Conservation (phyloP, 2,888 invertebrate genomes). For the Smittia aterrima region DNA sequence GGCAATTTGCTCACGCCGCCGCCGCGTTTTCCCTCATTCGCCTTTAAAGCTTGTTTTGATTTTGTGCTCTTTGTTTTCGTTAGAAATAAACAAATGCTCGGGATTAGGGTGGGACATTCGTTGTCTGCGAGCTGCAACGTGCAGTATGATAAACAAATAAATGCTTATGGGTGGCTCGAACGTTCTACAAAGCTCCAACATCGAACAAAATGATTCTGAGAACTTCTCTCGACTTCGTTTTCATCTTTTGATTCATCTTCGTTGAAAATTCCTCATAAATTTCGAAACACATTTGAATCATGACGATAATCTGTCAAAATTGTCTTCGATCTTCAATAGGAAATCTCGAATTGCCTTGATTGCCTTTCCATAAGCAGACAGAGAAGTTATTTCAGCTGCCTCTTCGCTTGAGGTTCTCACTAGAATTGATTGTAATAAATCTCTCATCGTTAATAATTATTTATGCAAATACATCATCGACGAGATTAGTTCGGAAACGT, state of each 20-base stretch:
- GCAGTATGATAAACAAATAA: constrained; percentile 37
- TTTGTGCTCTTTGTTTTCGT: constrained; percentile 1
- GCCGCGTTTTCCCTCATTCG: background rate
- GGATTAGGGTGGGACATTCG: constrained; percentile 15
- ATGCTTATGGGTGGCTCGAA: constrained; percentile 10
- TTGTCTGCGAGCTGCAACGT: constrained; percentile 26
- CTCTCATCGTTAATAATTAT: constrained; percentile 29
- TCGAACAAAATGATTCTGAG: background rate
- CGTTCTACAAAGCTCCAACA: background rate
- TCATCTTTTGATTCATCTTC: background rate
- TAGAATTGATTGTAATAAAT: constrained; percentile 36
- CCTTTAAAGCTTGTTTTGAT: too few relatives aligned
- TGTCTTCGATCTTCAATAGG: background rate
- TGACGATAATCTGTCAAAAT: constrained; percentile 11
- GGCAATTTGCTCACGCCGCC: background rate
- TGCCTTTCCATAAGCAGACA: background rate
- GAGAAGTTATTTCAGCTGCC: background rate
- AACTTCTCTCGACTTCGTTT: background rate
- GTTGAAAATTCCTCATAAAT: constrained; percentile 6
- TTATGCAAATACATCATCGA: constrained; percentile 36
- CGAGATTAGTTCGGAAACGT: background rate
- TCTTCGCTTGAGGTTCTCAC: background rate
- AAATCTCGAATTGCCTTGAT: background rate
- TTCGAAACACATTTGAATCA: constrained; percentile 7
- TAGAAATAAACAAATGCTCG: constrained; percentile 10